Evolutionary conservation across 30 jellyfish, hydroid and myxozoan species (phyloP), one percentile per base, ranked within the genome.

Genomic region (Turritopsis rubra): DNA sequence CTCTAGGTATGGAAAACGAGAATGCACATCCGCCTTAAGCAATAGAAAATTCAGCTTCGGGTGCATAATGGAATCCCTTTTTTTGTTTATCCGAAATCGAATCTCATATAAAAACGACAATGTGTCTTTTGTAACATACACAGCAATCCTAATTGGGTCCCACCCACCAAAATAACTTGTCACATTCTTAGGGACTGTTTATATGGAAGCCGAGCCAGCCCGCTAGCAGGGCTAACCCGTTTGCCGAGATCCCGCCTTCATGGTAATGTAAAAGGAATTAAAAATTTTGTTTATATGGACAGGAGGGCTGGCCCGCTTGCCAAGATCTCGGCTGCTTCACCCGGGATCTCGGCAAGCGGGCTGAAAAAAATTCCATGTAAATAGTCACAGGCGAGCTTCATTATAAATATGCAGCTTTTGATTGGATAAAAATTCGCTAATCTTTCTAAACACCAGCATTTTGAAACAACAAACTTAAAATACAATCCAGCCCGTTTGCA

Each of bases 201-300:
- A 60, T 60, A 68, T 68, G 77, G 77, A 68, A 68, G 77, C 77
- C 77, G 21, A 68, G 77, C 77, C 8, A 68, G 77, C 77, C 77
- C 77, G 60, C 60, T 41, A 41, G 60, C 60, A 41, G 9, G 60
- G 60, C 13, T 41, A 41, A 41, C 60, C 60, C 60, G 77, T 0
- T 68, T 68, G 77, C 77, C 77, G 0, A 68, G 77, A 68, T 68
- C 21, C 30, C 77, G 77, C 77, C 77, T 68, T n/a, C 28, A 68
- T 68, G 77, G 31, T 68, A 68, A n/a, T 68, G 28, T 68, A 23
- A 0, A 68, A n/a, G 77, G 77, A 68, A 0, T 68, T 0, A 1
- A 68, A 68, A 68, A 68, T 68, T 68, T 68, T 68, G 77, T 68
- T 68, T 68, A 68, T 68, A 68, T 68, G 8, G 8, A 68, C 30